Evolutionary conservation across 2,113 vertebrate genomes (phyloP).

Genomic region (Grammomys surdaster): DNA sequence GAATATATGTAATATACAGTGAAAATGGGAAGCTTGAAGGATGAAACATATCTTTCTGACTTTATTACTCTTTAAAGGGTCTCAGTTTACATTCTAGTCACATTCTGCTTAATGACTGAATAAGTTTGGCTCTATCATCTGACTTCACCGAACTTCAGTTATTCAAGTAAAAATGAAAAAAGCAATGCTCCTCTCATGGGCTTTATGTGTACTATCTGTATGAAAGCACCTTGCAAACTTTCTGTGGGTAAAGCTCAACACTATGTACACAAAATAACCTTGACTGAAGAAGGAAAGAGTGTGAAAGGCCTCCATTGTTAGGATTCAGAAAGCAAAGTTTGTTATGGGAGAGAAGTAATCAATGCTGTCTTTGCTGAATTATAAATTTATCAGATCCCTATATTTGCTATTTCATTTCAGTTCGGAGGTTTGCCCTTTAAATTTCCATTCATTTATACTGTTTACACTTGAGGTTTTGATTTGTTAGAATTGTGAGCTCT

Average conservation of each 20-base stretch:
- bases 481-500: slow-evolving; percentile 90
- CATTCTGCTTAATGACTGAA: background rate
- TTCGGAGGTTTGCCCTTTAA: slow-evolving; percentile 83
- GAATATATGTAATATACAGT: background rate
- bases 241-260: background rate
- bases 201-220: background rate
- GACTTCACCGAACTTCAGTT: slow-evolving; percentile 6
- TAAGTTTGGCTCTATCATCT: background rate
- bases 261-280: background rate
- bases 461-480: slow-evolving; percentile 90
- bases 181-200: background rate
- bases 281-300: background rate
- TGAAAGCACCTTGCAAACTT: background rate
- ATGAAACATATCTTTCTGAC: background rate
- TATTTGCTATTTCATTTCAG: slow-evolving; percentile 80
- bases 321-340: slow-evolving; percentile 42
- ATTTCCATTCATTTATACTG: slow-evolving; percentile 85
- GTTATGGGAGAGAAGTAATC: background rate
- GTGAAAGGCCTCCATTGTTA: background rate
- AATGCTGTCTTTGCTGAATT: slow-evolving; percentile 24
- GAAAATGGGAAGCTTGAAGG: background rate
- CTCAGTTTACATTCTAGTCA: background rate
- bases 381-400: background rate
- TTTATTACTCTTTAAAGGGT: background rate
- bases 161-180: slow-evolving; percentile 35